These are phyloP conservation scores for Hylaeus anthracinus DNA, from an alignment of 1,140 invertebrate species.

Conservation along the genomic window DNA sequence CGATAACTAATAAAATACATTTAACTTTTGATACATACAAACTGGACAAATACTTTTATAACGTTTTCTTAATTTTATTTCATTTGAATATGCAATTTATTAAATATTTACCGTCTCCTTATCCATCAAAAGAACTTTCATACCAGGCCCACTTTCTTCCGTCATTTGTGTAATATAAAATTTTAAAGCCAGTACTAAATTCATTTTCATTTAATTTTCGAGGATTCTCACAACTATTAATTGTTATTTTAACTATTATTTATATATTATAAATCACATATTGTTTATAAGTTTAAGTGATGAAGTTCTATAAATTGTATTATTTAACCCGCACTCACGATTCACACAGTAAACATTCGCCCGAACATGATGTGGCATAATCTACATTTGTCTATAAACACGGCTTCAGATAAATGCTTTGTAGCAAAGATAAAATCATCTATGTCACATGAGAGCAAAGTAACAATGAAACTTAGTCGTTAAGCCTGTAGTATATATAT, in stretches of 20 bases:
- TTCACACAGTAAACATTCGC: not conserved
- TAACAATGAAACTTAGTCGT: no score
- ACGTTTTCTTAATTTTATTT: not conserved
- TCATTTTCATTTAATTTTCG: conserved; percentile 84
- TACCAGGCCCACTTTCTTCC: conserved; percentile 97
- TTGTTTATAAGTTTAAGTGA: not conserved
- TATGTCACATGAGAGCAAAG: no score
- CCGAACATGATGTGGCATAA: no score
- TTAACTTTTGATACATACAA: conserved; percentile 22
- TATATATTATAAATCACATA: conserved; percentile 2
- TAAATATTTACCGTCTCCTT: conserved; percentile 91
- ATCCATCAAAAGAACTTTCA: conserved; percentile 99
- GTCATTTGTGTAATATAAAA: conserved; percentile 98
- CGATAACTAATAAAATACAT: conserved; percentile 66
- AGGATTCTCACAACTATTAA: not conserved
- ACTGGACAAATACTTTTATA: not conserved
- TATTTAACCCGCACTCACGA: not conserved
- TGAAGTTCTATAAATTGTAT: not conserved
- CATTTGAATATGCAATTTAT: conserved; percentile 3
- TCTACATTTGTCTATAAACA: no score
- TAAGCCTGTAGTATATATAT: no score
- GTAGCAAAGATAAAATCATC: no score
- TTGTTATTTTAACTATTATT: not conserved
- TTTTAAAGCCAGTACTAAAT: conserved; percentile 94
- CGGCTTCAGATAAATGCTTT: no score